Base-by-base conservation (phyloP, 2,113 vertebrate species). In the Amphilophus citrinellus region DNA sequence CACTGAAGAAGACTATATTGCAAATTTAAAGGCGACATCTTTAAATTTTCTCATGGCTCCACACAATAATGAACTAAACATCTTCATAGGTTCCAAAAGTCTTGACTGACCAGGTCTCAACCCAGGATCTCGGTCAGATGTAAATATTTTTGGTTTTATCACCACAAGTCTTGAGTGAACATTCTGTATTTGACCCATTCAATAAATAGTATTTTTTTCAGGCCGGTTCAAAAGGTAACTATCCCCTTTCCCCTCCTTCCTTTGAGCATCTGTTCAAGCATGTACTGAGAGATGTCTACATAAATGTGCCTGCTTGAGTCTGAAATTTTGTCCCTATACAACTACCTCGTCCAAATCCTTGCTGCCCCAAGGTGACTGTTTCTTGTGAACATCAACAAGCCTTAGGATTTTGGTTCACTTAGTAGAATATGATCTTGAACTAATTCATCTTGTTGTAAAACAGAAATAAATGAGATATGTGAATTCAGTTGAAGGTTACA, bases 121-220 rank as follows among this genome's bases (percentile, higher is more conserved):
- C n/a, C n/a, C 0, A 0, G 18, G n/a, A 44, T n/a, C 24, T 22
- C 24, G 7, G 3, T 24, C 39, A 47, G 14, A 18, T 47, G 1
- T 10, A 10, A 42, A 42, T 42, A 39, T 39, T 39, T 9, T 39
- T 30, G 30, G 30, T 30, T 30, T 39, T 39, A 44, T 44, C 0
- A 44, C 35, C 35, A 1, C 39, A 68, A 68, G 22, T 68, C 8
- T 27, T 3, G 63, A 68, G 42, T 66, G 15, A 50, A 15, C 47
- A 50, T 7, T 53, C 50, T 53, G 17, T 20, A 47, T 47, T 10
- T 0, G 39, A 15, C 7, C 63, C 24, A 22, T 47, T 68, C 39
- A 47, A 1, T 47, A 30, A 68, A 17, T 66, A n/a, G 14, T 14
- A 1, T 18, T 35, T 62, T 39, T 61, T 61, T 35, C 22, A 35